A percentile compares a stretch with the other conserved stretches of the same genome.
Conservation (phyloP, 1,140 invertebrate species). For the Apis cerana region DNA sequence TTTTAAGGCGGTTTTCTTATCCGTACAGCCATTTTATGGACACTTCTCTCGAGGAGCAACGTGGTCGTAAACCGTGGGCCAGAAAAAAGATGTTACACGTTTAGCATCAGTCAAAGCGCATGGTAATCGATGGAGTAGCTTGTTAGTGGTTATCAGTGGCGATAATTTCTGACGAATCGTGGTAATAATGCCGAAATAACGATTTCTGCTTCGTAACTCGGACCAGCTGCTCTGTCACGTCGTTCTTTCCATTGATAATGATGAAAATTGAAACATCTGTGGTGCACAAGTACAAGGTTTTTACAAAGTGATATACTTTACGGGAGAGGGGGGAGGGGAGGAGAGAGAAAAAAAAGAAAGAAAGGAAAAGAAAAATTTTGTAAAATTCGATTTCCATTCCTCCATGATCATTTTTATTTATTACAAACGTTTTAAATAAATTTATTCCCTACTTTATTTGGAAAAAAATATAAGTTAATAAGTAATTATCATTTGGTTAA, state of each 20-base stretch:
- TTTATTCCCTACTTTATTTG: too few relatives aligned
- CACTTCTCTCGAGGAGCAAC: neutral
- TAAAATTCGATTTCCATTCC: too few relatives aligned
- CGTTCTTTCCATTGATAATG: neutral
- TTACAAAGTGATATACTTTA: too few relatives aligned
- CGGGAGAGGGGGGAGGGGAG: too few relatives aligned
- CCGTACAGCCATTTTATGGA: neutral
- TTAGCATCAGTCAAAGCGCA: neutral
- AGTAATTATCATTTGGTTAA: too few relatives aligned
- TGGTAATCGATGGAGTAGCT: constrained; percentile 40
- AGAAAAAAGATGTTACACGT: constrained; percentile 35
- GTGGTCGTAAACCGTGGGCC: neutral
- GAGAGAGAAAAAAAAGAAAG: too few relatives aligned
- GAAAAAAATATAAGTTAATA: too few relatives aligned
- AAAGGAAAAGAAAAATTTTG: too few relatives aligned
- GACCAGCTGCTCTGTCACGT: constrained; percentile 45
- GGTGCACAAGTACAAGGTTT: too few relatives aligned
- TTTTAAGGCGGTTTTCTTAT: neutral
- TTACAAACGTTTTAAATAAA: too few relatives aligned
- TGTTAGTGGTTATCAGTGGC: constrained; percentile 52
- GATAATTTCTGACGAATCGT: constrained; percentile 56
- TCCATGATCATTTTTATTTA: too few relatives aligned
- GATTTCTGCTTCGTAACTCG: constrained; percentile 24
- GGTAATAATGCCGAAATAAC: constrained; percentile 32
- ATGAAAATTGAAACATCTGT: neutral